Evolutionary conservation across 2,797 vertebrate genomes (phyloP).

Genomic region (Remorina albescens): DNA sequence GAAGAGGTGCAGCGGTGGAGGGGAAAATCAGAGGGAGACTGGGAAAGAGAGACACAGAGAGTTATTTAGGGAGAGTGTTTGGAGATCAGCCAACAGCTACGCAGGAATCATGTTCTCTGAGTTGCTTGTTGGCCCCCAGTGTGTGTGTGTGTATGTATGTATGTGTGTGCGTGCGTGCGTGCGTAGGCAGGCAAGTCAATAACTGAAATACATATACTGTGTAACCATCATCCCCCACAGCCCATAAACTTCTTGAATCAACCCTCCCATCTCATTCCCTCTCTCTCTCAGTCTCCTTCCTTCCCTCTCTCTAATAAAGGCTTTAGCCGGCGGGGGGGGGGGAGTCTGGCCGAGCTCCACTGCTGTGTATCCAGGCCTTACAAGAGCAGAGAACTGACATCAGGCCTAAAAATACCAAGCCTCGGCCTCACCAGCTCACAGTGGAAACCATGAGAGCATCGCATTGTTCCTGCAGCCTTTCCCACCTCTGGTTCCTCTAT

Average conservation of each 20-base stretch:
- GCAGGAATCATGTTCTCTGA: conserved; percentile 77
- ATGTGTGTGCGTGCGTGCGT: conserved; percentile 21
- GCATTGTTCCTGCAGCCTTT: conserved; percentile 76
- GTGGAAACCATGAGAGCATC: conserved; percentile 84
- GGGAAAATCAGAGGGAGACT: conserved; percentile 71
- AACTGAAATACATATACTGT: conserved; percentile 57
- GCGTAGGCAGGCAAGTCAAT: conserved; percentile 28
- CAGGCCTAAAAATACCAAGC: conserved; percentile 87
- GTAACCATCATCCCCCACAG: conserved; percentile 36
- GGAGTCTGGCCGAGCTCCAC: conserved; percentile 72
- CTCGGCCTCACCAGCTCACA: conserved; percentile 75
- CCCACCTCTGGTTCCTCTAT: conserved; percentile 52
- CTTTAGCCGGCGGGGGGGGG: conserved; percentile 52
- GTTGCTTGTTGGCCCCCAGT: conserved; percentile 61
- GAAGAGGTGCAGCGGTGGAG: conserved; percentile 60
- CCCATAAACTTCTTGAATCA: conserved; percentile 61
- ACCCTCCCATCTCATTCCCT: conserved; percentile 30
- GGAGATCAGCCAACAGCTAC: conserved; percentile 76
- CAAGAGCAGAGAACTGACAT: conserved; percentile 84
- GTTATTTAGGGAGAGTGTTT: conserved; percentile 84
- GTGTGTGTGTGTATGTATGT: conserved; percentile 16
- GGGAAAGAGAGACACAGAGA: conserved; percentile 63
- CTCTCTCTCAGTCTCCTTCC: conserved; percentile 22
- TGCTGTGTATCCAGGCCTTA: conserved; percentile 83
- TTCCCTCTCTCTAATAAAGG: conserved; percentile 64